Evolutionary conservation across 2,888 invertebrate genomes (phyloP), one percentile per base, ranked within the genome.

Genomic region (Hirtodrosophila alboralis): DNA sequence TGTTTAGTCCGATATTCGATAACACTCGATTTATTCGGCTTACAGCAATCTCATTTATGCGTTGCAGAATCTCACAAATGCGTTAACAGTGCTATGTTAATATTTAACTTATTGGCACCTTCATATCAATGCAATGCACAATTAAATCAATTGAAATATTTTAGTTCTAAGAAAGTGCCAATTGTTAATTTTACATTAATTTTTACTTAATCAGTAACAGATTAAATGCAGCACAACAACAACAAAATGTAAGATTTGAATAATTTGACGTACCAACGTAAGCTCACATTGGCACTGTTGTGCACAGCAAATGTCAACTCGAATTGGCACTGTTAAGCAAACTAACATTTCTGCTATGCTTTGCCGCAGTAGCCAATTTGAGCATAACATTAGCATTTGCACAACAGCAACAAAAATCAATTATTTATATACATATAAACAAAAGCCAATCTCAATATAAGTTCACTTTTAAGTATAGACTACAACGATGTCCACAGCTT

Each of bases 341-440:
- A 12, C 12, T 30, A 44, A 44, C 56, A 49, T 48, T 56, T 4
- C 23, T 34, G 54, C 12, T 47, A 16, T 9, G 1, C n/a, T 40
- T 53, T 68, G 69, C 26, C 16, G 0, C 12, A 23, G 10, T 60
- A 45, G 26, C 4, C n/a, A 27, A 21, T n/a, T 47, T 47, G 41
- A 64, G 63, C 41, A 44, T 57, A 64, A 65, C 60, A 60, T 33
- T 43, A 9, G 37, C 53, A 37, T 54, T 28, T 49, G 53, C 47
- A 38, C 34, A 48, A 48, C 12, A 47, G 31, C 3, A 51, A 44
- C 21, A 52, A 38, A 57, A 44, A 36, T 31, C 7, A 45, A 34
- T n/a, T n/a, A n/a, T n/a, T n/a, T n/a, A n/a, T 45, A 44, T 48
- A 64, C 43, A 49, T 49, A 49, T 53, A 48, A 65, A 51, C 47